Evolutionary conservation across 1,140 invertebrate species (phyloP).

Genomic region (Caerostris extrusa): DNA sequence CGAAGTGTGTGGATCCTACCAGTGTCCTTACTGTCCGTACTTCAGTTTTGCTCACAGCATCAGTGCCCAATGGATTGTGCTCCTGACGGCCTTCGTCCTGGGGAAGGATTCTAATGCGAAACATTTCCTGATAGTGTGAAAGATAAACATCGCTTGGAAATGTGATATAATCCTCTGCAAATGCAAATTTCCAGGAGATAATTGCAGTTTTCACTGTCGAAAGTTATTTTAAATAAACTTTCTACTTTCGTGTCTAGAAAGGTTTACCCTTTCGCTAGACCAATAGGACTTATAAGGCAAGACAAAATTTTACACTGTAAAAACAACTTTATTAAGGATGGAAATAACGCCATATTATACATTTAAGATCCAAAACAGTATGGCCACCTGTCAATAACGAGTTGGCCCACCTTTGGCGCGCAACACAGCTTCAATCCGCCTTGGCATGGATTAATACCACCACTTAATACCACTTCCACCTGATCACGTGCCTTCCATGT

Average conservation of each 20-base stretch:
- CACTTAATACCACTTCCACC: too few relatives aligned
- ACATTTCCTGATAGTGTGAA: background rate
- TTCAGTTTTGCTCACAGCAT: slow-evolving; percentile 80
- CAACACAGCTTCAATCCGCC: too few relatives aligned
- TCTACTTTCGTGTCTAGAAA: background rate
- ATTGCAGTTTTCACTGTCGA: background rate
- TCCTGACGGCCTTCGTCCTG: background rate
- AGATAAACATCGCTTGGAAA: background rate
- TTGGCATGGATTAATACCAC: too few relatives aligned
- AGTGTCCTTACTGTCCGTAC: slow-evolving; percentile 86
- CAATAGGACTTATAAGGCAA: too few relatives aligned
- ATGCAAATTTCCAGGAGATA: background rate
- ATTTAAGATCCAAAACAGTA: too few relatives aligned
- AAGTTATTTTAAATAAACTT: background rate
- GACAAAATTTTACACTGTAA: too few relatives aligned
- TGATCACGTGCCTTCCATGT: too few relatives aligned
- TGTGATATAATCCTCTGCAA: background rate
- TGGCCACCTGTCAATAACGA: too few relatives aligned
- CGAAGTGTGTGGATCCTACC: slow-evolving; percentile 86
- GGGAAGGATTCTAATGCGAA: background rate
- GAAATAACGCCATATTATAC: too few relatives aligned
- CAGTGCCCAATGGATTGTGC: slow-evolving; percentile 47
- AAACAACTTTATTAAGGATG: too few relatives aligned
- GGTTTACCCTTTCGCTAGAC: too few relatives aligned
- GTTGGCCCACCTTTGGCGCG: too few relatives aligned